phyloP scores from a whole-genome alignment of 2,888 invertebrate genomes.

The Mactromeris polynyma region DNA sequence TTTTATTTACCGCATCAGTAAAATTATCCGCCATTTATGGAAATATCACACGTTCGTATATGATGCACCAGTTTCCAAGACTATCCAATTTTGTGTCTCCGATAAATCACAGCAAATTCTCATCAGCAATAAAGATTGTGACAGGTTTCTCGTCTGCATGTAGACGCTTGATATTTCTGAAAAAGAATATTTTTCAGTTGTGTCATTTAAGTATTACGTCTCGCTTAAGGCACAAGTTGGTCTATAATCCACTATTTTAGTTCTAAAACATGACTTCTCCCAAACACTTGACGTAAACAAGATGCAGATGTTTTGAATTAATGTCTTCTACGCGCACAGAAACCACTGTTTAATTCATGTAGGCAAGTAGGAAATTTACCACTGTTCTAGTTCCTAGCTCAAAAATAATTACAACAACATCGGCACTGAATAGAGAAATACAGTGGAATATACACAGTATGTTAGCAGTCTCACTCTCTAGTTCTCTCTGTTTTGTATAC shows the following conservation, averaged over 20 bases:
- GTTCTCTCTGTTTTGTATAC: constrained; percentile 1
- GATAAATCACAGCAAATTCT: constrained; percentile 7
- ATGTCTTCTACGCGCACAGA: neutral
- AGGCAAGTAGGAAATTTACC: neutral
- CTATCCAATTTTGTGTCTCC: neutral
- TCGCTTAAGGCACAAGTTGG: neutral
- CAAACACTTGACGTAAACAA: neutral
- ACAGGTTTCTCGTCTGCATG: neutral
- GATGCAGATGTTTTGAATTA: neutral
- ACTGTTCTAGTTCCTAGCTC: neutral
- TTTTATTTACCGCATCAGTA: neutral
- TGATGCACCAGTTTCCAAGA: neutral
- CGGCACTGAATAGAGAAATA: neutral
- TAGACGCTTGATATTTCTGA: neutral
- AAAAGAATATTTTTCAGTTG: neutral
- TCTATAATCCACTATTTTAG: neutral
- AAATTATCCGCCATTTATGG: constrained; percentile 28
- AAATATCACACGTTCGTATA: neutral
- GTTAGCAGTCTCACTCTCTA: neutral
- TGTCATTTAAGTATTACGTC: neutral
- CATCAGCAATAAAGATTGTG: neutral
- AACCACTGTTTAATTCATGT: neutral
- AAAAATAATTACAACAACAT: neutral
- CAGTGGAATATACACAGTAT: neutral
- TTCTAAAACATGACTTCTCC: constrained; percentile 4